phyloP scores from a whole-genome alignment of 2,113 vertebrate genomes.

The Burhinus oedicnemus region DNA sequence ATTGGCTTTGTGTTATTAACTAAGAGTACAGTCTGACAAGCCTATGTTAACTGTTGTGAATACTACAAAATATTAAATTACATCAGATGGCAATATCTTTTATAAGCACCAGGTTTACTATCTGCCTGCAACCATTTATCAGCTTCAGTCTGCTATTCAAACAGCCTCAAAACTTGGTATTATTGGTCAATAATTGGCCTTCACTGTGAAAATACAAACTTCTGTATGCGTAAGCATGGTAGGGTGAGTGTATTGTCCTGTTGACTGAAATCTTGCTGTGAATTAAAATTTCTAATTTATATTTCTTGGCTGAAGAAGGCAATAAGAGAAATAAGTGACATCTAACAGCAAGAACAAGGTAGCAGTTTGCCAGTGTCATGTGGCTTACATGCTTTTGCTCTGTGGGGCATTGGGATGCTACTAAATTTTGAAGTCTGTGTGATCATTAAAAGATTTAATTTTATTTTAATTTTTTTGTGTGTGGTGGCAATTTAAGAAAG shows the following conservation, averaged over 20 bases:
- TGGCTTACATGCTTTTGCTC: neutral
- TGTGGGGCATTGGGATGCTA: neutral
- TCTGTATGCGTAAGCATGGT: neutral
- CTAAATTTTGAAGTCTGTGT: neutral
- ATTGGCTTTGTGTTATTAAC: neutral
- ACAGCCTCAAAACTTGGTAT: neutral
- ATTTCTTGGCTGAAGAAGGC: neutral
- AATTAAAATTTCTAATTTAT: neutral
- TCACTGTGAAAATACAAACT: neutral
- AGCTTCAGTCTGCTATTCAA: neutral
- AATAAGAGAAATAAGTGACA: neutral
- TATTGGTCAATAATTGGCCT: neutral
- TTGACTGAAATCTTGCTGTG: neutral
- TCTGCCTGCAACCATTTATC: neutral
- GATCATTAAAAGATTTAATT: neutral
- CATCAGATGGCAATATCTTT: neutral
- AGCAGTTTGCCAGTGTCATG: too few species aligned
- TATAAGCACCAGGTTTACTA: neutral
- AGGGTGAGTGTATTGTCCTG: neutral
- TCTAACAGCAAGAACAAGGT: neutral
- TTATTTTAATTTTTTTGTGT: neutral
- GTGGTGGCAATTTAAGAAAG: neutral
- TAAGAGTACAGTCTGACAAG: neutral
- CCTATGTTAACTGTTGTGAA: neutral
- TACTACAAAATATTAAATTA: neutral